Percentiles rank a stretch among this genome's conserved stretches.
phyloP scores from a whole-genome alignment of 2,888 invertebrate species.

The Cryptops parisi region DNA sequence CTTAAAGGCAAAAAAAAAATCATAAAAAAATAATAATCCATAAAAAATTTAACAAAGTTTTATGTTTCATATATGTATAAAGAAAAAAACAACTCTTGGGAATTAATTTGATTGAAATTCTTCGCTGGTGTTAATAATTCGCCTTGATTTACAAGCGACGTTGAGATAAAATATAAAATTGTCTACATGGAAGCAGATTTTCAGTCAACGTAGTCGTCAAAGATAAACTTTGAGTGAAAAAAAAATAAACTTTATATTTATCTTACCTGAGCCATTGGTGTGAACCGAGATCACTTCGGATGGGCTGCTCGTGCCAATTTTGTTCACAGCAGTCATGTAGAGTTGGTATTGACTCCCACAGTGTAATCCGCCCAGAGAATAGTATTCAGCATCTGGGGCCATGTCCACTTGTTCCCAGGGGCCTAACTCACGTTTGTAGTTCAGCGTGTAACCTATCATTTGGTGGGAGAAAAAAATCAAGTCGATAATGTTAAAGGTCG shows the following conservation, averaged over 20 bases:
- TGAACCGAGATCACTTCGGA: constrained; percentile 7
- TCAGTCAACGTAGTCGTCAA: background rate
- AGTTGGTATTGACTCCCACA: constrained; percentile 90
- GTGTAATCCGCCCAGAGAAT: constrained; percentile 67
- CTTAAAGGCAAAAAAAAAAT: too few species aligned
- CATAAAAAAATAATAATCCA: too few species aligned
- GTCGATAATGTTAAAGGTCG: too few species aligned
- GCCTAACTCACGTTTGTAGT: constrained; percentile 86
- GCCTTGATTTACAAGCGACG: too few species aligned
- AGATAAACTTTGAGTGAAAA: background rate
- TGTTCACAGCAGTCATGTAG: constrained; percentile 82
- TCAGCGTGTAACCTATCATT: constrained; percentile 74
- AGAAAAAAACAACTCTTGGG: too few species aligned
- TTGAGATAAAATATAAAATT: too few species aligned
- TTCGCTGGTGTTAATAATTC: too few species aligned
- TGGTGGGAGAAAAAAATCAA: too few species aligned
- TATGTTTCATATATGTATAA: too few species aligned
- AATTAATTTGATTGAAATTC: too few species aligned
- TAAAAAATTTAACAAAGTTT: too few species aligned
- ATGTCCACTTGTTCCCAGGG: constrained; percentile 52
- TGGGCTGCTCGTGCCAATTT: constrained; percentile 13
- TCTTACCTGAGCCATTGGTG: constrained; percentile 15
- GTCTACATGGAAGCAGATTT: too few species aligned
- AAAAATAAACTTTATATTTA: constrained; percentile 1
- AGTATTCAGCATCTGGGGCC: constrained; percentile 17